A percentile compares a stretch with the other conserved stretches of the same genome.
These are phyloP conservation scores for Antrozous pallidus DNA, from an alignment of 2,797 vertebrate species.

Conservation along the genomic window DNA sequence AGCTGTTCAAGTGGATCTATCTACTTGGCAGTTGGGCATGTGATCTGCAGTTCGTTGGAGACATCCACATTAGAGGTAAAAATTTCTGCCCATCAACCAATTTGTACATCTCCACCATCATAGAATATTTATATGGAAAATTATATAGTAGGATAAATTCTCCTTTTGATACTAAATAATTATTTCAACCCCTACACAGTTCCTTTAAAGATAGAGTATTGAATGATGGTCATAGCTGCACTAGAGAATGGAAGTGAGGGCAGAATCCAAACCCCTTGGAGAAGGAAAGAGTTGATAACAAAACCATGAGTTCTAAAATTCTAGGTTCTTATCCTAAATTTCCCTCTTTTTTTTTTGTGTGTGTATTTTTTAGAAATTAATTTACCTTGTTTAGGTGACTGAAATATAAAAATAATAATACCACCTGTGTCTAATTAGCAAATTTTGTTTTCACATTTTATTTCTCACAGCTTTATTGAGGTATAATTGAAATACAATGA, in stretches of 20 bases:
- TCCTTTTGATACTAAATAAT: neutral
- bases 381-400: neutral
- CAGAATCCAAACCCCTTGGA: neutral
- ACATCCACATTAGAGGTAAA: neutral
- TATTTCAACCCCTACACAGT: neutral
- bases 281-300: neutral
- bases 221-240: neutral
- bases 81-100: neutral
- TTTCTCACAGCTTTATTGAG: neutral
- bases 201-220: neutral
- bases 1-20: neutral
- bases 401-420: neutral
- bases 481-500: no score
- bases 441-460: neutral
- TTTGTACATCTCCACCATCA: neutral
- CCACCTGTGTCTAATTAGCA: neutral
- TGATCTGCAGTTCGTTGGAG: neutral
- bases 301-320: neutral
- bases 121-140: neutral
- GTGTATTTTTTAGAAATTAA: neutral
- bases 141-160: neutral
- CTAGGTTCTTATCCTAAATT: neutral
- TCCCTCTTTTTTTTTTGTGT: neutral
- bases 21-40: neutral
- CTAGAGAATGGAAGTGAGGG: neutral